phyloP scores from a whole-genome alignment of 1,140 invertebrate species.

The Drosophila novamexicana region DNA sequence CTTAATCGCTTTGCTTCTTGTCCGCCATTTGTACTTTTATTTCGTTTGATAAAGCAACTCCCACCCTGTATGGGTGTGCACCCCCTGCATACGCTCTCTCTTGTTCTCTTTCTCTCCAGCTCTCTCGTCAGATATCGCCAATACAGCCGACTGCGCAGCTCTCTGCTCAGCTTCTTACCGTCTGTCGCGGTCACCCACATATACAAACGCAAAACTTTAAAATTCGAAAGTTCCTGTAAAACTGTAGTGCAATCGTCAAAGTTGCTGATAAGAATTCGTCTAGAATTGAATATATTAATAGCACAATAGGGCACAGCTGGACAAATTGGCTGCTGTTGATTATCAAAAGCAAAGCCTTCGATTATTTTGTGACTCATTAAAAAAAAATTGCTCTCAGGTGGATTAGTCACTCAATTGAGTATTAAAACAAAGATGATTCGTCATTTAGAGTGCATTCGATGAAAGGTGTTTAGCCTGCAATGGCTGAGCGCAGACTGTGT shows the following conservation, averaged over 20 bases:
- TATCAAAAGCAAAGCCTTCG: constrained; percentile 23
- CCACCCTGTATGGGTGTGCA: constrained; percentile 48
- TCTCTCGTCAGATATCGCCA: constrained; percentile 26
- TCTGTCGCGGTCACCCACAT: constrained; percentile 7
- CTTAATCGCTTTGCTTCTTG: not conserved
- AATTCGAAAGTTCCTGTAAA: constrained; percentile 18
- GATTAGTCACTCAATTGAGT: constrained; percentile 53
- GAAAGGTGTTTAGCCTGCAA: constrained; percentile 45
- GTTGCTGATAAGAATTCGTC: constrained; percentile 38
- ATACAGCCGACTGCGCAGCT: constrained; percentile 28
- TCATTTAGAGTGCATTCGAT: constrained; percentile 44
- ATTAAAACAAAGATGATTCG: constrained; percentile 36
- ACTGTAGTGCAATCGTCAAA: constrained; percentile 4
- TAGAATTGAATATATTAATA: constrained; percentile 36
- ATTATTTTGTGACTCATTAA: constrained; percentile 41
- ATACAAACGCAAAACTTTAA: constrained; percentile 7
- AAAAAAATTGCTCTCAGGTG: constrained; percentile 19
- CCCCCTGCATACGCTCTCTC: constrained; percentile 33
- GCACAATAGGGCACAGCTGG: constrained; percentile 51
- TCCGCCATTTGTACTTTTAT: constrained; percentile 72
- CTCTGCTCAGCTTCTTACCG: constrained; percentile 18
- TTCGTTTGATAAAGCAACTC: constrained; percentile 67
- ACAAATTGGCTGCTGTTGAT: constrained; percentile 37
- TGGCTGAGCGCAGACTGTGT: constrained; percentile 7
- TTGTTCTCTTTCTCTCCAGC: constrained; percentile 35